Evolutionary conservation across 2,888 invertebrate species (phyloP), one percentile per base, ranked within the genome.

Genomic region (Hermaeophaga mercurialis): DNA sequence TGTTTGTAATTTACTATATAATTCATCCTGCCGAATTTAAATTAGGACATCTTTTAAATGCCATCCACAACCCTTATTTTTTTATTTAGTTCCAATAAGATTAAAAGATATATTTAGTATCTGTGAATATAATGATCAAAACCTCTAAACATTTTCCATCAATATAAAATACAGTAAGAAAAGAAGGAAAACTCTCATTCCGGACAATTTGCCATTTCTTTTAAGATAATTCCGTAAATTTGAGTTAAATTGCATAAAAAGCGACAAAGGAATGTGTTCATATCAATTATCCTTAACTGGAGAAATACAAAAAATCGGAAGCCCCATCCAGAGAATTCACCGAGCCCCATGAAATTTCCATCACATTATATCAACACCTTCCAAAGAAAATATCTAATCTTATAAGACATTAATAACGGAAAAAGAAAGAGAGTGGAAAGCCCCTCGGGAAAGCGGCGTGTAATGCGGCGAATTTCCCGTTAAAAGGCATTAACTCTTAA

Each of bases 401-500:
- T 44, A 50, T 56, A 57, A 59, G 58, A 54, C 62, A 53, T 57
- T 57, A 57, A 64, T 63, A 58, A 58, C 56, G 46, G 54, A 49
- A 47, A 52, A 56, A 58, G 58, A 54, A 54, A 48, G 47, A 34
- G 22, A 39, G 43, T 56, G 46, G 47, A 49, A 58, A 58, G 34
- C 31, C 26, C 28, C 57, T 43, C 60, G 58, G 50, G 28, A 62
- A 56, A 53, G 57, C 53, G 55, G 56, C 56, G 59, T 46, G 57
- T 64, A 61, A 61, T 63, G 64, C 60, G 59, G 57, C 58, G 56
- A 58, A 59, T 60, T 63, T 61, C 60, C 54, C 54, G 58, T 61
- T 58, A 39, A 49, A 52, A 56, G 52, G 52, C 64, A 64, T 64
- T 64, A 65, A 61, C 47, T 47, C 61, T 63, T 64, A 65, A 61